phyloP scores from a whole-genome alignment of 2,113 vertebrate species.

The Carlito syrichta region DNA sequence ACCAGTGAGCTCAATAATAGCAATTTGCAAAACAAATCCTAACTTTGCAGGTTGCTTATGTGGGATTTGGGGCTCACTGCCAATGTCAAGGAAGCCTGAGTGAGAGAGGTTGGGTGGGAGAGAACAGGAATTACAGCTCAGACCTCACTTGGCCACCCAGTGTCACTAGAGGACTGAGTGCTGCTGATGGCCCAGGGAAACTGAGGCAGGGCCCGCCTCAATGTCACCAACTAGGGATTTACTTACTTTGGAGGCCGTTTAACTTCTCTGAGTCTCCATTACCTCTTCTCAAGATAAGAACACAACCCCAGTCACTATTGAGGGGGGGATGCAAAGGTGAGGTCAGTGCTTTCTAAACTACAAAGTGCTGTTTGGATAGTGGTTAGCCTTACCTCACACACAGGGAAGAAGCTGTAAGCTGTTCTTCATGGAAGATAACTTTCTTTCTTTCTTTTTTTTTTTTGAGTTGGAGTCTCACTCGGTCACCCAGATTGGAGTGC shows the following conservation, averaged over 20 bases:
- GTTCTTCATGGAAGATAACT: accelerated
- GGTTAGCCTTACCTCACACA: accelerated
- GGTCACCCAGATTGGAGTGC: too few relatives aligned
- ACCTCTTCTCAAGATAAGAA: not conserved
- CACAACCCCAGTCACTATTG: accelerated
- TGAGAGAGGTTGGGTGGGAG: accelerated
- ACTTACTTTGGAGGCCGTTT: accelerated
- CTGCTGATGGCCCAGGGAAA: accelerated
- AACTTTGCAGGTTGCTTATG: not conserved
- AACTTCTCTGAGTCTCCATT: not conserved
- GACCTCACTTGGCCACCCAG: accelerated
- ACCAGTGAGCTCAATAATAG: not conserved
- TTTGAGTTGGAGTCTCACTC: too few relatives aligned
- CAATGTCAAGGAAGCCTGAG: accelerated
- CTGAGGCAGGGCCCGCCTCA: accelerated
- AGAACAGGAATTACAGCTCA: not conserved
- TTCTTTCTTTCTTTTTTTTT: too few relatives aligned
- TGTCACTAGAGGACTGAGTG: accelerated
- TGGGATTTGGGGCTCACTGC: accelerated
- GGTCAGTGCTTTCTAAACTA: too few relatives aligned
- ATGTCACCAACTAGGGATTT: accelerated
- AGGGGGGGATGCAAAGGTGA: accelerated
- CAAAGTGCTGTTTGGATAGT: accelerated
- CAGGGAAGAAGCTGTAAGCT: not conserved
- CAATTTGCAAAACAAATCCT: not conserved